Conservation (phyloP, 1,140 invertebrate genomes). For the Drosophila neocordata region DNA sequence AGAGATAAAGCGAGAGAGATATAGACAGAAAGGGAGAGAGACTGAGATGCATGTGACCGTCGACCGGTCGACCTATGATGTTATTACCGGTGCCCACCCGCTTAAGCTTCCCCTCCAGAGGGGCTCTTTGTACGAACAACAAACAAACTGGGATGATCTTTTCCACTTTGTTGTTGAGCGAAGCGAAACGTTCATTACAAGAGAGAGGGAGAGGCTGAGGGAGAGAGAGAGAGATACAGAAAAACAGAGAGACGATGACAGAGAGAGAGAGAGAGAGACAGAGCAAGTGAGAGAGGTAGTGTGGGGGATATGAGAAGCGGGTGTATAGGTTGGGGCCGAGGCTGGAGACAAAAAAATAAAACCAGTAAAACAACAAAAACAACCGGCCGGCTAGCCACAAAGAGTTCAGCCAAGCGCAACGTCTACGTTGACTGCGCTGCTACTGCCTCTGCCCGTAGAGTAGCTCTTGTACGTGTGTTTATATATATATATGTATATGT, state of each 20-base stretch:
- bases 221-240: not conserved
- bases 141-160: conserved; percentile 11
- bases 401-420: conserved; percentile 48
- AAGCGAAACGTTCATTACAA: conserved; percentile 57
- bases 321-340: conserved; percentile 21
- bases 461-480: not conserved
- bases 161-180: conserved; percentile 35
- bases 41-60: conserved; percentile 47
- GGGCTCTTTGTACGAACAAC: not conserved
- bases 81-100: conserved; percentile 60
- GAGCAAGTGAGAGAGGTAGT: not conserved
- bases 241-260: not conserved
- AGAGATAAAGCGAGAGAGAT: not conserved
- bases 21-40: conserved; percentile 7
- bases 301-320: not conserved
- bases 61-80: conserved; percentile 71
- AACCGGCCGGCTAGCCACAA: conserved; percentile 62
- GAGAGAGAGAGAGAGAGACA: not conserved
- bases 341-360: conserved; percentile 36
- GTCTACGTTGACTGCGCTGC: conserved; percentile 23
- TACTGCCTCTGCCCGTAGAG: conserved; percentile 14
- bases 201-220: conserved; percentile 11
- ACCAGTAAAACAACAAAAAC: conserved; percentile 38
- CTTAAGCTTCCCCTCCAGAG: not conserved
- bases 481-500: conserved; percentile 9